Conservation (phyloP, 2,113 vertebrate genomes). For the Callaeas wilsoni region DNA sequence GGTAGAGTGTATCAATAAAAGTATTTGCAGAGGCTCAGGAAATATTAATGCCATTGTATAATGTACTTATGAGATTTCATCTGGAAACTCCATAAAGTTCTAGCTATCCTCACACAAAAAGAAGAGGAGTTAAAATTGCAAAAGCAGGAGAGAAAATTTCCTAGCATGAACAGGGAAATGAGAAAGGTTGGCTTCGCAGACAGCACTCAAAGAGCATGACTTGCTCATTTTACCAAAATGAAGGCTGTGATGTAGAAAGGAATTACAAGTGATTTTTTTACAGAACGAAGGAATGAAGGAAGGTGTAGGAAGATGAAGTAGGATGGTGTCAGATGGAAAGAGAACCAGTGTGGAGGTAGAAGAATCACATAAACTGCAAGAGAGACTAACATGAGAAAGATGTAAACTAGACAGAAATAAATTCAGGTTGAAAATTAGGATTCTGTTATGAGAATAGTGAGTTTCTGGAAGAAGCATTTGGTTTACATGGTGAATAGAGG, state of each 20-base stretch:
- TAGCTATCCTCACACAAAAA: neutral
- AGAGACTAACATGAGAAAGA: neutral
- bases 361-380: neutral
- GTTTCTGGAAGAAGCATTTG: neutral
- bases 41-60: neutral
- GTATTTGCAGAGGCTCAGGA: neutral
- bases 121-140: neutral
- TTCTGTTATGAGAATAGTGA: neutral
- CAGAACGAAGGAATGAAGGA: neutral
- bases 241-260: neutral
- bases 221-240: neutral
- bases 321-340: constrained; percentile 32
- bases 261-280: neutral
- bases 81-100: neutral
- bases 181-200: neutral
- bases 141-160: neutral
- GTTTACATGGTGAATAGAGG: neutral
- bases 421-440: neutral
- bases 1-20: neutral
- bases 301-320: constrained; percentile 32
- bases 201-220: neutral
- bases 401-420: neutral
- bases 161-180: neutral
- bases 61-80: neutral
- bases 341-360: neutral